Evolutionary conservation across 2,888 invertebrate species (phyloP), one percentile per base, ranked within the genome.

Genomic region (Frankliniella intonsa): DNA sequence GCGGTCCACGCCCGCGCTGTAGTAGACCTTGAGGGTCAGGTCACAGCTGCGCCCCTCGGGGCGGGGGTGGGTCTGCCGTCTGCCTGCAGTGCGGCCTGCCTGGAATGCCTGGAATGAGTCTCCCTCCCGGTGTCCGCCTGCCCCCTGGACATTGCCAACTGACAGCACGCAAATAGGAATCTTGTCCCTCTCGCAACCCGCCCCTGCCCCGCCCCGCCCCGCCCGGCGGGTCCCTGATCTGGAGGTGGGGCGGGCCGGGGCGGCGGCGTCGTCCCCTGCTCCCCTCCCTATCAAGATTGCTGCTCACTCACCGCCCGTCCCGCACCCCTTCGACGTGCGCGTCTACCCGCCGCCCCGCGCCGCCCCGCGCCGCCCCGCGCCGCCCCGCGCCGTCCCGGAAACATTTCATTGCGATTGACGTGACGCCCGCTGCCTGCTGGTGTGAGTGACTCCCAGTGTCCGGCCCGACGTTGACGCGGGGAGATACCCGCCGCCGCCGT

Each of bases 141-240:
- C 22, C 69, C 22, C 55, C 69, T 76, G 69, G 69, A 76, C 69
- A 76, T 76, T 76, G 69, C 69, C 8, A 76, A 76, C 22, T 76
- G 69, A 76, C 69, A 76, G 69, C 69, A 76, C 69, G 69, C 69
- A 76, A 76, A 76, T 76, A 76, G 69, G 69, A 76, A 76, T 25
- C 62, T 62, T 62, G 19, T 62, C 19, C n/a, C 19, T 62, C 19
- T 62, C 62, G 38, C 38, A 14, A 0, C 11, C 62, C 62, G 55
- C 55, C 9, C 55, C 55, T 8, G 55, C 55, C 55, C 9, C 17
- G 55, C 9, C 38, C 38, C 38, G 5, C 3, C 38, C 38, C 2
- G 38, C 38, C 38, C 38, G 3, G 38, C 38, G 38, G 38, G 38
- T 38, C 38, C 38, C 38, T 38, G 38, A 38, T 38, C 38, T 38